These are phyloP conservation scores for Paratrypauchen microcephalus DNA, from an alignment of 2,797 vertebrate genomes.

Conservation along the genomic window DNA sequence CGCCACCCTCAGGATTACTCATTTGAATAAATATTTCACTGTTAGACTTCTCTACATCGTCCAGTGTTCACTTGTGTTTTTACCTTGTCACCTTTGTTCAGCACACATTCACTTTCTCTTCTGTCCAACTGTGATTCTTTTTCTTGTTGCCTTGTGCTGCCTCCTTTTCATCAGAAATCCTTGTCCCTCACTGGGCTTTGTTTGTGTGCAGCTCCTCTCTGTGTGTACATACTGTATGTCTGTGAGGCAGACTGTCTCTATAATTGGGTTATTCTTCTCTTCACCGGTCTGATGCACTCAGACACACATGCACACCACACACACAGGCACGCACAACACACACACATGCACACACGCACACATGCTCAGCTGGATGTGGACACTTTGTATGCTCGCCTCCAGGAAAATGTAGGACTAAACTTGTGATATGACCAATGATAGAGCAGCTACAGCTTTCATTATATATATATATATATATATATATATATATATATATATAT, in stretches of 20 bases:
- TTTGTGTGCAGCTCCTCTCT: constrained; percentile 37
- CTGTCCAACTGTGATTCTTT: constrained; percentile 15
- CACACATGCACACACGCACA: constrained; percentile 4
- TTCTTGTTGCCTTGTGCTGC: constrained; percentile 24
- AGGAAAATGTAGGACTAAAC: constrained; percentile 35
- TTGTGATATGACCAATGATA: background rate
- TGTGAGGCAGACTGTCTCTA: constrained; percentile 74
- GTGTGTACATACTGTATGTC: constrained; percentile 61
- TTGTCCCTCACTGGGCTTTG: constrained; percentile 53
- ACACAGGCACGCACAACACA: too few relatives aligned
- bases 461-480: too few relatives aligned
- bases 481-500: too few relatives aligned
- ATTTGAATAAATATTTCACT: constrained; percentile 66
- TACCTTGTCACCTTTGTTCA: constrained; percentile 52
- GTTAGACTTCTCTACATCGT: constrained; percentile 52
- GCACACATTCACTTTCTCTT: constrained; percentile 34
- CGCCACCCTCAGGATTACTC: constrained; percentile 51
- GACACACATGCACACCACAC: constrained; percentile 51
- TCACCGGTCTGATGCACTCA: constrained; percentile 72
- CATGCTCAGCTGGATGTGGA: constrained; percentile 49
- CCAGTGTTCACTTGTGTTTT: constrained; percentile 34
- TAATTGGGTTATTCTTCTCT: constrained; percentile 78
- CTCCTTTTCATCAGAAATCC: constrained; percentile 64
- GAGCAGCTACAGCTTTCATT: background rate
- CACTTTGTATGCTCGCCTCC: constrained; percentile 47